Conservation (phyloP, 2,888 invertebrate species). For the Cantharis rustica region DNA sequence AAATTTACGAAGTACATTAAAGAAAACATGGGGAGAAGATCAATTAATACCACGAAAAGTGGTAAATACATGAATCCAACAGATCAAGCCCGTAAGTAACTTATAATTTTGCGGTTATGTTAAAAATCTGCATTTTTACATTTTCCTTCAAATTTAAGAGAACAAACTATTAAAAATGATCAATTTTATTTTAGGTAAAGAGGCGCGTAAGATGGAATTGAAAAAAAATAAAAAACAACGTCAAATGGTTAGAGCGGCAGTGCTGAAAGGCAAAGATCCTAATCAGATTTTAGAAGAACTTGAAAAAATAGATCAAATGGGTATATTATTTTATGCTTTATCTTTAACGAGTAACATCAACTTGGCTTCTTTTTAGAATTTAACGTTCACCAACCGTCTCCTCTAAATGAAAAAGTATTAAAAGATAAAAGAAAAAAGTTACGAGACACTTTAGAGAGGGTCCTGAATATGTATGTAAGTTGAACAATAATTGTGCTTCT, state of each 20-base stretch:
- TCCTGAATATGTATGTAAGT: conserved; percentile 94
- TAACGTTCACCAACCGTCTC: conserved; percentile 92
- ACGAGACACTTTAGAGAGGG: conserved; percentile 92
- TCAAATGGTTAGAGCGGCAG: conserved; percentile 94
- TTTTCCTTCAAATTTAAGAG: neutral
- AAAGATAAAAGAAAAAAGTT: conserved; percentile 96
- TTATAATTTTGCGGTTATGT: conserved; percentile 4
- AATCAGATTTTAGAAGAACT: conserved; percentile 92
- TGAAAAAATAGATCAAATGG: conserved; percentile 98
- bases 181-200: conserved; percentile 74
- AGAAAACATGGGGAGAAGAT: conserved; percentile 89
- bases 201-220: conserved; percentile 94
- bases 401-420: conserved; percentile 93
- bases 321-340: conserved; percentile 58
- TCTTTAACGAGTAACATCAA: neutral
- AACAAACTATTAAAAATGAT: neutral
- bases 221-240: conserved; percentile 98
- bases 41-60: conserved; percentile 99
- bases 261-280: conserved; percentile 97
- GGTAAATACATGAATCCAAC: conserved; percentile 99
- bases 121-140: neutral
- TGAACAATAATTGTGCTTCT: neutral
- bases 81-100: conserved; percentile 93
- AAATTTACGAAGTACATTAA: neutral
- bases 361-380: conserved; percentile 70